Base-by-base conservation (phyloP, 1,140 invertebrate species). In the Anagrus nilaparvatae region DNA sequence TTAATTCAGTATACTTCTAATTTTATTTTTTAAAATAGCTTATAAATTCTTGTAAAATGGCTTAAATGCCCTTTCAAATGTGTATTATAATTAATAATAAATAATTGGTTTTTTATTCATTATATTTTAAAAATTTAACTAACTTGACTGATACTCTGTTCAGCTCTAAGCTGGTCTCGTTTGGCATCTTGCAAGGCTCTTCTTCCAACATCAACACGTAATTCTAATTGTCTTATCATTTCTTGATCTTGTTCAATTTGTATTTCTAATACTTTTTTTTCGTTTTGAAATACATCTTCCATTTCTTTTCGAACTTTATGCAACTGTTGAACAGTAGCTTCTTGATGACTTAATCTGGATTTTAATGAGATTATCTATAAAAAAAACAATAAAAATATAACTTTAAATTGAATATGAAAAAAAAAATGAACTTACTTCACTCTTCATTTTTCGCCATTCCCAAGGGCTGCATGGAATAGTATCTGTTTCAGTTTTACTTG, bases 241-340 rank as follows among this genome's bases (percentile, higher is more conserved):
- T 63, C 57, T 13, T 62, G 65, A 27, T 69, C 59, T 31, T 63
- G 49, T 7, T 67, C 54, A 0, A 47, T 37, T 19, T 66, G 58
- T 12, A 59, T 47, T 44, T 67, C 55, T 10, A 69, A 50, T 13
- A 62, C 41, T 36, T 49, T 48, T 41, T 67, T 69, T 38, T 69
- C 63, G 32, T 62, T 67, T 19, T 65, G 58, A 13, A 65, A 64
- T n/a, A 66, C 49, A 24, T 67, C 59, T 38, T 69, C 66, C 56
- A 67, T 62, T 41, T 69, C 58, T 8, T 53, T 51, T 5, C 66
- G 55, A 43, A 69, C 54, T 38, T 54, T 58, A 10, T 69, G 65
- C 3, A 67, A 39, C 13, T 69, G 60, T 31, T 63, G 56, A 10
- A 67, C 56, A 4, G 58, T 56, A 4, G 55, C 48, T 38, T 69